These are phyloP conservation scores for Nasonia vitripennis DNA, from an alignment of 1,140 invertebrate genomes.

Conservation along the genomic window DNA sequence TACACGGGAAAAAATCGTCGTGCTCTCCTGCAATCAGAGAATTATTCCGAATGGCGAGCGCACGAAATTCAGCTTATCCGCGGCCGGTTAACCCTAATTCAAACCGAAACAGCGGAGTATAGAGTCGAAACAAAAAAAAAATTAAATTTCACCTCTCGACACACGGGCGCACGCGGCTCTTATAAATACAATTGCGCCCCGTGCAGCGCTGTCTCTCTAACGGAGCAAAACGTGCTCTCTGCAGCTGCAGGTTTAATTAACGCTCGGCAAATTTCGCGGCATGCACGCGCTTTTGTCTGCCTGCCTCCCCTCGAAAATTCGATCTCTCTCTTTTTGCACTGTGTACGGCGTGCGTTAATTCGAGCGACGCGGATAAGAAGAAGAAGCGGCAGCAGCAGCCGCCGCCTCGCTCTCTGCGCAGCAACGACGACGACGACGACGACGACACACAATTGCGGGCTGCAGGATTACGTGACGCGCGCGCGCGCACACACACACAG, in stretches of 20 bases:
- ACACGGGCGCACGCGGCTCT: background rate
- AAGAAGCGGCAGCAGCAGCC: background rate
- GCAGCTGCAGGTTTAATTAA: background rate
- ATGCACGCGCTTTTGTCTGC: background rate
- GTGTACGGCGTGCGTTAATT: slow-evolving; percentile 19
- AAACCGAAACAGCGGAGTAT: background rate
- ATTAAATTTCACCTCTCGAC: slow-evolving; percentile 26
- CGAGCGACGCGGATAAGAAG: slow-evolving; percentile 44
- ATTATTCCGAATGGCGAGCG: slow-evolving; percentile 5
- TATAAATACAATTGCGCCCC: slow-evolving; percentile 5
- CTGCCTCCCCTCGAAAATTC: background rate
- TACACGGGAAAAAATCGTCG: background rate
- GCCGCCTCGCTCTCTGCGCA: background rate
- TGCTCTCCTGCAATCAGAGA: background rate
- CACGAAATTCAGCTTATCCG: slow-evolving; percentile 28
- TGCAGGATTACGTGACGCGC: background rate
- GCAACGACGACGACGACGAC: background rate
- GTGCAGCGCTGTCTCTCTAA: slow-evolving; percentile 6
- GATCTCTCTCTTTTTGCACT: background rate
- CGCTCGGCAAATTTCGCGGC: background rate
- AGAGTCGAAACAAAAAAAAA: background rate
- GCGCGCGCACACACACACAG: background rate
- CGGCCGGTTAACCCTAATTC: slow-evolving; percentile 28
- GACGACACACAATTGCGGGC: background rate
- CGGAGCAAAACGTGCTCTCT: background rate